These are phyloP conservation scores for Hypomecis atomaria DNA, from an alignment of 2,888 invertebrate genomes.

Conservation along the genomic window DNA sequence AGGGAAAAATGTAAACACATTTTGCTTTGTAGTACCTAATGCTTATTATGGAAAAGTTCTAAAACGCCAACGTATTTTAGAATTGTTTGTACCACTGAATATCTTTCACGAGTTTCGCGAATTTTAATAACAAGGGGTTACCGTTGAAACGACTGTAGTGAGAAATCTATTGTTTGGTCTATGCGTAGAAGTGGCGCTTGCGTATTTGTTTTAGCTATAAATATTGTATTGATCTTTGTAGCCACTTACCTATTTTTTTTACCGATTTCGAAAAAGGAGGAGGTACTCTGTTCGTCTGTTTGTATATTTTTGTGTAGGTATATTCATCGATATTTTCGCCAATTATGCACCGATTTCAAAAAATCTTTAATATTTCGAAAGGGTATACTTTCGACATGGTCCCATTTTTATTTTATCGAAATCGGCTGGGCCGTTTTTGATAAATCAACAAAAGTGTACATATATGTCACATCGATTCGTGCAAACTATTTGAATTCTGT, in stretches of 20 bases:
- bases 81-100: conserved; percentile 44
- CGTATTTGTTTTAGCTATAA: conserved; percentile 4
- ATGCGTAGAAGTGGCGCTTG: conserved; percentile 19
- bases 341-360: too few species aligned
- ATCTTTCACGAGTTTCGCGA: conserved; percentile 52
- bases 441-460: too few species aligned
- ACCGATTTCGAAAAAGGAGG: too few species aligned
- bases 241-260: background rate
- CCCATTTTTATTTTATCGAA: too few species aligned
- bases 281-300: too few species aligned
- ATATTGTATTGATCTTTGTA: background rate
- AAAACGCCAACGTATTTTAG: background rate
- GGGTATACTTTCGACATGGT: too few species aligned
- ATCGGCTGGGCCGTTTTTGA: too few species aligned
- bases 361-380: too few species aligned
- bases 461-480: too few species aligned
- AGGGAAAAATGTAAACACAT: background rate
- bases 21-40: background rate
- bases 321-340: too few species aligned
- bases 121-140: conserved; percentile 52
- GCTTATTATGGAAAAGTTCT: conserved; percentile 11
- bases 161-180: conserved; percentile 37
- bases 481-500: too few species aligned
- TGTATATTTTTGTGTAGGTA: too few species aligned
- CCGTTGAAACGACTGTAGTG: conserved; percentile 47